Base-by-base conservation (phyloP, 2,113 vertebrate genomes). In the Ciconia stormi region DNA sequence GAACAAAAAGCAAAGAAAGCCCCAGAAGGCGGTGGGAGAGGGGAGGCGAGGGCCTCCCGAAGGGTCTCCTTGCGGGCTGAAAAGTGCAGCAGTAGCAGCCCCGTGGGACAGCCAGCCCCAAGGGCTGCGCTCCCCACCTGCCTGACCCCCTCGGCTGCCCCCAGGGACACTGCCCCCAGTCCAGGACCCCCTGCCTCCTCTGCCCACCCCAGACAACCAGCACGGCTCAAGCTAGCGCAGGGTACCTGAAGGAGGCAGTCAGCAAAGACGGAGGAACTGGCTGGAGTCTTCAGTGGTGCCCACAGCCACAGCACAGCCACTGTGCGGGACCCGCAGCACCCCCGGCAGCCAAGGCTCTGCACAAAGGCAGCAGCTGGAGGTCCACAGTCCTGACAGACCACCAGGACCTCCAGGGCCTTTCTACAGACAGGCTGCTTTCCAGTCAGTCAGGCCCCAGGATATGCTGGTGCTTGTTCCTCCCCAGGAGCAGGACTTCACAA, bases 241-340 rank as follows among this genome's bases (percentile, higher is more conserved):
- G 12, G 4, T 65, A 13, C 46, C 18, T 15, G 44, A 58, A 81
- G 30, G 7, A 53, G 7, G 6, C 1, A 4, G 10, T 14, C 63
- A 47, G 23, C 11, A 34, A 26, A 36, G 13, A 15, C 10, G 3
- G 18, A 49, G 34, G 36, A 79, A 49, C 21, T 27, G 16, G 3
- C 11, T 47, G 22, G 29, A 34, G 2, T 4, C 30, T 32, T 32
- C 22, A 42, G 10, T 40, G 49, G 14, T n/a, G 29, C n/a, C 32
- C 40, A 16, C 29, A 65, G 38, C 5, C 4, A 1, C 3, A 4
- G 16, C 34, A 11, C 4, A 59, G 61, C 19, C 8, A 7, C 17
- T 2, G 1, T 1, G 3, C 2, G 3, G 47, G 32, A 59, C 25
- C 7, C 9, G 4, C 40, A 42, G 29, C 15, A 19, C 7, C 20